phyloP scores from a whole-genome alignment of 2,888 invertebrate genomes.

The Entomobrya multifasciata region DNA sequence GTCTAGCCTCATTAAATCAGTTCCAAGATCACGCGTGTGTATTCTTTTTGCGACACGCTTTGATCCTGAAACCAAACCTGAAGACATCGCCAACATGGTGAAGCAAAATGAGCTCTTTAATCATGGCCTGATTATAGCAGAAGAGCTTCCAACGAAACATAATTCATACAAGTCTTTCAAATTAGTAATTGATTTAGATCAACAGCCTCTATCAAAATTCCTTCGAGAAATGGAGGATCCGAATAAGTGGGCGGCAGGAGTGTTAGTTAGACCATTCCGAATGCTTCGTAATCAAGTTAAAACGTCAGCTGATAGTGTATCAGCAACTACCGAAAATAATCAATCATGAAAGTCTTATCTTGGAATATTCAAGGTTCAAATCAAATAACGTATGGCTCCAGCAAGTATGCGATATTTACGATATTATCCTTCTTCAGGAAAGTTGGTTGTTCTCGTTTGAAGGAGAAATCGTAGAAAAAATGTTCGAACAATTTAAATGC shows the following conservation, averaged over 20 bases:
- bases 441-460: slow-evolving; percentile 31
- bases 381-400: slow-evolving; percentile 26
- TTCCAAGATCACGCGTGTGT: not conserved
- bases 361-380: slow-evolving; percentile 39
- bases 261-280: not conserved
- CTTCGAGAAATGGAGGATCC: not conserved
- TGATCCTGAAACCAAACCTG: not conserved
- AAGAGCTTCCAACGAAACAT: not conserved
- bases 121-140: not conserved
- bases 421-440: slow-evolving; percentile 30
- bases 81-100: not conserved
- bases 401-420: not conserved
- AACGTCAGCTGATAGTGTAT: not conserved
- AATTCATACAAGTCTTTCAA: not conserved
- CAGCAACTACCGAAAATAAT: too few species aligned
- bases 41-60: not conserved
- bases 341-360: not conserved
- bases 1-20: not conserved
- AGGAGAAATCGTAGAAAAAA: not conserved
- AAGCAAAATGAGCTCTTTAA: not conserved
- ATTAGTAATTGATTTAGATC: not conserved
- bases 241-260: slow-evolving; percentile 1
- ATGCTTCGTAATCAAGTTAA: not conserved
- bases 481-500: not conserved
- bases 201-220: not conserved